phyloP scores from a whole-genome alignment of 1,140 invertebrate species.

The Caenorhabditis inopinata region DNA sequence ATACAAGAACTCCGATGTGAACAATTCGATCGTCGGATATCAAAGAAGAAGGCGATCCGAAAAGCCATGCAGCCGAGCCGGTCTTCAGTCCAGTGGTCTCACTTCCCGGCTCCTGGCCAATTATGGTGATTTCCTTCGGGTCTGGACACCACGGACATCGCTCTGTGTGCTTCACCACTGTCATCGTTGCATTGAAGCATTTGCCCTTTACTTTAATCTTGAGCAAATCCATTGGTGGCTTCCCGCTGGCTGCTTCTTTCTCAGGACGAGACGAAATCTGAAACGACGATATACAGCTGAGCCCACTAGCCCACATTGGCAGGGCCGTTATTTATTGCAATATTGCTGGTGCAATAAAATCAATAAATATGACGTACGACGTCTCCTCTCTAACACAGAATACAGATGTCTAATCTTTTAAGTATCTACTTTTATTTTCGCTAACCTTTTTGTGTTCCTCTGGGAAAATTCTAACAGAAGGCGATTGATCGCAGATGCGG shows the following conservation, averaged over 20 bases:
- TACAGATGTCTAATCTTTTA: too few relatives aligned
- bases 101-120: conserved; percentile 41
- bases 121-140: conserved; percentile 44
- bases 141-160: conserved; percentile 53
- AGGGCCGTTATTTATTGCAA: too few relatives aligned
- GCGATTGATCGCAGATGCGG: conserved; percentile 51
- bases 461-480: conserved; percentile 40
- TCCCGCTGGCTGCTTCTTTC: conserved; percentile 24
- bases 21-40: conserved; percentile 36
- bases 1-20: conserved; percentile 34
- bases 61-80: conserved; percentile 23
- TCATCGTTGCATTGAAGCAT: conserved; percentile 53
- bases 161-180: conserved; percentile 49
- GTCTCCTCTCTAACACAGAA: too few relatives aligned
- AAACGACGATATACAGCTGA: too few relatives aligned
- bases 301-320: too few relatives aligned
- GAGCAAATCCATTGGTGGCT: conserved; percentile 19
- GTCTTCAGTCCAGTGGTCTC: not conserved
- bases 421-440: too few relatives aligned
- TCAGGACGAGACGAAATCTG: conserved; percentile 1
- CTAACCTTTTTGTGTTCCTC: conserved; percentile 21
- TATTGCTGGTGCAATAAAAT: too few relatives aligned
- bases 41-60: conserved; percentile 5
- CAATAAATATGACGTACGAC: too few relatives aligned
- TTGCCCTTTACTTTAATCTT: conserved; percentile 38